Percentiles rank a stretch among this genome's conserved stretches.
Evolutionary conservation across 2,888 invertebrate species (phyloP).

Genomic region (Eristalis pertinax): DNA sequence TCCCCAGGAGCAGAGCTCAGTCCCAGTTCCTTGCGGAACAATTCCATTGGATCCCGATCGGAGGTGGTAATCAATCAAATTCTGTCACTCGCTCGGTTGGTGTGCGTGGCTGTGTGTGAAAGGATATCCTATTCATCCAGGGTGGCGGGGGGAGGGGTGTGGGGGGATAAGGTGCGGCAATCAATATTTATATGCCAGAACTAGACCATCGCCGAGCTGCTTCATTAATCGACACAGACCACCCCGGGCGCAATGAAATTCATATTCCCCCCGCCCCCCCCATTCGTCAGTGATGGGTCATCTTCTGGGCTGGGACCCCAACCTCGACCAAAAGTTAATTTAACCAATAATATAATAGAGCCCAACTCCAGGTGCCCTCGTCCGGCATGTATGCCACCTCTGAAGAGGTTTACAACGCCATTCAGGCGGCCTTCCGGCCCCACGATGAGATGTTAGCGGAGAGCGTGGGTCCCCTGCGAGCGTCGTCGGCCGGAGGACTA

Average conservation of each 20-base stretch:
- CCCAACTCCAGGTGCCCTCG: constrained; percentile 19
- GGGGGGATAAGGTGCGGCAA: constrained; percentile 3
- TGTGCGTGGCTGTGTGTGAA: neutral
- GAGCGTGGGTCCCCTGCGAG: neutral
- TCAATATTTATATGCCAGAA: constrained; percentile 51
- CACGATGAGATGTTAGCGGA: too few relatives aligned
- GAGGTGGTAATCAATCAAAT: constrained; percentile 53
- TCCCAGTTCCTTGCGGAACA: constrained; percentile 30
- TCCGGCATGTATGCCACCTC: constrained; percentile 2
- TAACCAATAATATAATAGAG: constrained; percentile 59
- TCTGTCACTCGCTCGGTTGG: neutral
- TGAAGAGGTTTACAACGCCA: neutral
- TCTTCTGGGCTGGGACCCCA: neutral
- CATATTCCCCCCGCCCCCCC: neutral
- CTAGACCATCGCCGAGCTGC: constrained; percentile 11
- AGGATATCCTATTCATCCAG: neutral
- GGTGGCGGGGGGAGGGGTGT: neutral
- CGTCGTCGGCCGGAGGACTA: neutral
- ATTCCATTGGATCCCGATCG: constrained; percentile 44
- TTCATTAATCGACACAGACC: constrained; percentile 63
- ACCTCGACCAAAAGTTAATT: constrained; percentile 43
- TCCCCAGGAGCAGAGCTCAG: neutral
- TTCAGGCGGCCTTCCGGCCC: neutral
- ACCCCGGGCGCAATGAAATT: constrained; percentile 45
- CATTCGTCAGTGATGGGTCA: neutral